phyloP scores from a whole-genome alignment of 2,888 invertebrate species.

The Norana najaformis region DNA sequence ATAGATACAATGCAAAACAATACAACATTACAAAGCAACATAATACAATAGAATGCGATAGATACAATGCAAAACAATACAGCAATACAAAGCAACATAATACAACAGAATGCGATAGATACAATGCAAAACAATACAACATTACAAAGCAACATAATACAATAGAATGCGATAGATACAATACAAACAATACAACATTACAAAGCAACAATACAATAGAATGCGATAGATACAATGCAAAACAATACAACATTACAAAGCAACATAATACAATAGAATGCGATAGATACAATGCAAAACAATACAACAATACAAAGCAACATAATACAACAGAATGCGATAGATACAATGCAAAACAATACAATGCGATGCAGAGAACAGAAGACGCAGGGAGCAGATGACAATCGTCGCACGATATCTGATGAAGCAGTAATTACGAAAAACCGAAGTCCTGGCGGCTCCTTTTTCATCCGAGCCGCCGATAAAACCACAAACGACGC shows the following conservation, averaged over 20 bases:
- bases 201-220: background rate
- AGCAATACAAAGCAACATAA: conserved; percentile 32
- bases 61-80: conserved; percentile 34
- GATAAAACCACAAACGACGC: background rate
- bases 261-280: background rate
- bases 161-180: background rate
- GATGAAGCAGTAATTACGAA: background rate
- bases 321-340: no score
- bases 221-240: conserved; percentile 20
- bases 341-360: no score
- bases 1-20: background rate
- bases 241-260: conserved; percentile 33
- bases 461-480: background rate
- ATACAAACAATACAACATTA: no score
- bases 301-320: background rate
- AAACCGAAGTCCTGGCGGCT: background rate
- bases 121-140: conserved; percentile 32
- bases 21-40: conserved; percentile 30
- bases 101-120: conserved; percentile 32
- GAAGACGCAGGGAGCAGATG: background rate
- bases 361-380: background rate
- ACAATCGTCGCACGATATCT: background rate
- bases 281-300: background rate
- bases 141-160: no score
- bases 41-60: conserved; percentile 29